Base-by-base conservation (phyloP, 2,113 vertebrate species). In the Rhabdornis inornatus region DNA sequence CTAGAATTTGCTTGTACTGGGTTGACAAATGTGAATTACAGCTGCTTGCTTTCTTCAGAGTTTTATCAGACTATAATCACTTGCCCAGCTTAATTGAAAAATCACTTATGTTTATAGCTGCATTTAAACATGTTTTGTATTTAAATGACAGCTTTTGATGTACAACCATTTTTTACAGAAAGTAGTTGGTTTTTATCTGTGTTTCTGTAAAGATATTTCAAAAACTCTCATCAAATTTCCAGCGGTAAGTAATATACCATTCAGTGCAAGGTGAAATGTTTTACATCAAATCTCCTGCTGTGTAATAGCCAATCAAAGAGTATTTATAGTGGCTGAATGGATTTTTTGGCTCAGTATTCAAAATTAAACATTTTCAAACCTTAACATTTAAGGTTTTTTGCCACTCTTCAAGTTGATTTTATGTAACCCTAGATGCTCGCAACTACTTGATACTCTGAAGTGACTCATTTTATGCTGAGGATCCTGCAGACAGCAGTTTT, bases 281-380 rank as follows among this genome's bases (percentile, higher is more conserved):
- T 97, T 97, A 96, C 92, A 96, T 97, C 92, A 96, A 97, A 97
- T 97, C 83, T 97, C 97, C 94, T 97, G 96, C 97, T 97, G 84
- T 95, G 56, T 98, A 97, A 97, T 97, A 93, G 95, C 95, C 94
- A 98, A 97, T 97, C 97, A 97, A 97, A 96, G 74, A 61, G 79
- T 97, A 97, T 97, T 97, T 98, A 97, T 98, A 92, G 96, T 93
- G 82, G 78, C 83, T 97, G 92, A 97, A 96, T 97, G 85, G 90
- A 96, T 97, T 98, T 97, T 94, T 97, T 97, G 94, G 80, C 78
- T 97, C 28, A 2, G 87, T 95, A 95, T 97, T 97, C 95, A 97
- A 97, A 98, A 97, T 95, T 97, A 98, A 97, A 96, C 92, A 97
- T 97, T 98, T 97, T 97, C 96, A 95, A 88, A 96, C 91, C 93